phyloP scores from a whole-genome alignment of 2,888 invertebrate species.

The Campopleginae sp. region DNA sequence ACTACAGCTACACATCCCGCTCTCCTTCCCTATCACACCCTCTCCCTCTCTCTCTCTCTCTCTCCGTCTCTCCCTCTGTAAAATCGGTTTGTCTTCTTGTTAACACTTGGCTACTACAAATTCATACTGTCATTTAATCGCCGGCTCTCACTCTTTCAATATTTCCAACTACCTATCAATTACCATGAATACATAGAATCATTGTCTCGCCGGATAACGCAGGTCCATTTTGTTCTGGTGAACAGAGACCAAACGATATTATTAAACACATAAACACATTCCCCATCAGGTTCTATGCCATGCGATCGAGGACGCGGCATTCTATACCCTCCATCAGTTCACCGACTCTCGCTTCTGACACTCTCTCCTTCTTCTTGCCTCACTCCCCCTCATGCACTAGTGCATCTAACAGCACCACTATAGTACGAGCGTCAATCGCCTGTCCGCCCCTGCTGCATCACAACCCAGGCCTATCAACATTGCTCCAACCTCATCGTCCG shows the following conservation, averaged over 20 bases:
- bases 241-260: slow-evolving; percentile 17
- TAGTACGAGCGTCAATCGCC: slow-evolving; percentile 64
- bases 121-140: slow-evolving; percentile 9
- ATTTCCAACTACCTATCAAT: slow-evolving; percentile 25
- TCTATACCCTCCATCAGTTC: slow-evolving; percentile 22
- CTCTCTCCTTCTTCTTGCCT: slow-evolving; percentile 33
- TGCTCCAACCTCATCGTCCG: slow-evolving; percentile 80
- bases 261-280: slow-evolving; percentile 19
- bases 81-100: slow-evolving; percentile 6
- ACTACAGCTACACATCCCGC: slow-evolving; percentile 75
- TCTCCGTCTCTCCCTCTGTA: not conserved
- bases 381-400: not conserved
- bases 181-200: slow-evolving; percentile 14
- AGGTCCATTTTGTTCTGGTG: not conserved
- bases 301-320: not conserved
- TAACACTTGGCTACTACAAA: not conserved
- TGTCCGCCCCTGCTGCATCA: slow-evolving; percentile 68
- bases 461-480: slow-evolving; percentile 79
- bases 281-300: slow-evolving; percentile 10
- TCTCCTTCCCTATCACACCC: slow-evolving; percentile 19
- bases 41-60: not conserved
- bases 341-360: slow-evolving; percentile 24
- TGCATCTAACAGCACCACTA: slow-evolving; percentile 12
- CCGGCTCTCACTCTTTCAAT: not conserved
- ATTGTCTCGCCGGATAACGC: not conserved